These are phyloP conservation scores for Eulemur rubriventer DNA, from an alignment of 2,797 vertebrate genomes.

Conservation along the genomic window DNA sequence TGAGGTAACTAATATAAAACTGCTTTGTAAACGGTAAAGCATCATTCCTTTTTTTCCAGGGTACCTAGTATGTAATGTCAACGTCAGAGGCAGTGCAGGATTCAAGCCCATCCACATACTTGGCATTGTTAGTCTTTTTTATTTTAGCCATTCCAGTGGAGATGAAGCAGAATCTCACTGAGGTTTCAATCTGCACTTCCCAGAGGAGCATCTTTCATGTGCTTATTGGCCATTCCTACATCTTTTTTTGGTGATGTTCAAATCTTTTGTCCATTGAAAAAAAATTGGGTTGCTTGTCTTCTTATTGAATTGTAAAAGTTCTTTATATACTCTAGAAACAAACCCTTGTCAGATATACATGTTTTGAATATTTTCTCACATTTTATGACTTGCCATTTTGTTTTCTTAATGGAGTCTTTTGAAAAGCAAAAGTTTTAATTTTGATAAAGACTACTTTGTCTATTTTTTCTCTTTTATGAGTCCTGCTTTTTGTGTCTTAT, in stretches of 20 bases:
- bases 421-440: neutral
- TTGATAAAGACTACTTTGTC: neutral
- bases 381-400: neutral
- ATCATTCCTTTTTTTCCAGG: neutral
- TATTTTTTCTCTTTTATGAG: neutral
- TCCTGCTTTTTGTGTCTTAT: neutral
- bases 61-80: neutral
- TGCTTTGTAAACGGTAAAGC: neutral
- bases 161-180: neutral
- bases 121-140: neutral
- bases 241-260: neutral
- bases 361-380: conserved; percentile 8
- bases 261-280: conserved; percentile 14
- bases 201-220: neutral
- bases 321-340: neutral
- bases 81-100: neutral
- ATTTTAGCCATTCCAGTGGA: neutral
- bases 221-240: neutral
- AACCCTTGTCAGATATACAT: neutral
- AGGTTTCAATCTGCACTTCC: neutral
- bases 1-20: neutral
- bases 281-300: neutral
- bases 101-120: neutral
- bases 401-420: neutral
- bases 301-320: neutral